Base-by-base conservation (phyloP, 1,140 invertebrate genomes). In the Drosophila arawakana region DNA sequence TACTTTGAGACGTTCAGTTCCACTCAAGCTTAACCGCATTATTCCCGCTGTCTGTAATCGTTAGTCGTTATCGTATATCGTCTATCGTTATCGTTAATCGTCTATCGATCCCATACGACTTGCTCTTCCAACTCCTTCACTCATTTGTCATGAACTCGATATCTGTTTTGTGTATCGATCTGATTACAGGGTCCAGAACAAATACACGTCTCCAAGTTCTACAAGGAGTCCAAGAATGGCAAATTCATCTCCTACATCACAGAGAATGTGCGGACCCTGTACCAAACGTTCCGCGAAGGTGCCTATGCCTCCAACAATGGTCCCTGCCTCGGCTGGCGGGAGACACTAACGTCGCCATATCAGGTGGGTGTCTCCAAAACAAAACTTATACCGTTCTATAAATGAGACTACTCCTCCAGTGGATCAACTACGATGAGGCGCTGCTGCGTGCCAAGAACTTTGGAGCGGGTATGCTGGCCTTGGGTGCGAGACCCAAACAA, bases 241-340 rank as follows among this genome's bases (percentile, higher is more conserved):
- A 96, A 97, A 92, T 97, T 96, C 90, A 92, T 98, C 41, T 96
- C 95, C 81, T 97, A 95, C 92, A 93, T 98, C 44, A 95, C 96
- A 91, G 97, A 98, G 78, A 98, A 99, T 92, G 96, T 97, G 15
- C 95, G 94, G 76, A 99, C 98, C 3, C 92, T 99, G 0, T 98
- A 98, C 91, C 97, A 99, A 74, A 95, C 96, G 54, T 98, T 99
- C 93, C 95, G 97, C 76, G 94, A 96, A 93, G 98, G 98, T 79
- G 96, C 97, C 74, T 97, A 97, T 94, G 95, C 98, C 92, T 98
- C 98, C 88, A 98, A 97, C 93, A 98, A 98, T 94, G 97, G 97
- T 50, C 96, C 95, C 50, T 98, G 97, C 93, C 94, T 99, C 66
- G 98, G 98, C 57, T 98, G 97, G 96, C 94, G 97, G 60, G 97